Base-by-base conservation (phyloP, 2,888 invertebrate species). In the Diaprepes abbreviatus region DNA sequence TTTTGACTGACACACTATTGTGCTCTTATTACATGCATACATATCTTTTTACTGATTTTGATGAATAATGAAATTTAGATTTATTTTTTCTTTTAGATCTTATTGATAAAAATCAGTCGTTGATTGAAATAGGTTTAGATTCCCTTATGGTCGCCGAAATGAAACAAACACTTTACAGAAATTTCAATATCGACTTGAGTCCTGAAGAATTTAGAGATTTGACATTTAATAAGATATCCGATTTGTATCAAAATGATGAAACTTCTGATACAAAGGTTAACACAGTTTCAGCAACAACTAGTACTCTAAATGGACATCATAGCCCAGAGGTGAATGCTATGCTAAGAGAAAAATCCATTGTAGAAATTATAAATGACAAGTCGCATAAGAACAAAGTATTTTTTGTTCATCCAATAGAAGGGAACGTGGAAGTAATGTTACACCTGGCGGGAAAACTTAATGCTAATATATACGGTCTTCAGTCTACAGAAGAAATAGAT, bases 141-240 rank as follows among this genome's bases (percentile, higher is more conserved):
- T 78, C 78, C 3, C 55, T 77, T 3, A 77, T 78, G 75, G 38
- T 63, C 21, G 71, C 75, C n/a, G 78, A 78, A 73, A 76, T 77
- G 10, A 76, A 78, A 40, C 78, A 78, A 70, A 75, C 72, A 5
- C 50, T 77, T 3, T 76, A 73, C 45, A 72, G 77, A 63, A 75
- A 74, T 45, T 72, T 63, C 50, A 74, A 75, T 6, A 33, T 78
- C 6, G 76, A 77, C 28, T 58, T 74, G 3, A 60, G 14, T 17
- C 57, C 63, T 3, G 74, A 74, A 16, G 74, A 75, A 24, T 74
- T 76, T 12, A 66, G 76, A 21, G 69, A 74, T 10, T 28, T 75
- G 12, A 77, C 75, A 2, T 67, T 77, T 5, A 57, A 69, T 12
- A 24, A 73, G 33, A 63, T 77, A 17, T 35, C 66, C 14, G 35